phyloP scores from a whole-genome alignment of 2,113 vertebrate species.

The Chunga burmeisteri region DNA sequence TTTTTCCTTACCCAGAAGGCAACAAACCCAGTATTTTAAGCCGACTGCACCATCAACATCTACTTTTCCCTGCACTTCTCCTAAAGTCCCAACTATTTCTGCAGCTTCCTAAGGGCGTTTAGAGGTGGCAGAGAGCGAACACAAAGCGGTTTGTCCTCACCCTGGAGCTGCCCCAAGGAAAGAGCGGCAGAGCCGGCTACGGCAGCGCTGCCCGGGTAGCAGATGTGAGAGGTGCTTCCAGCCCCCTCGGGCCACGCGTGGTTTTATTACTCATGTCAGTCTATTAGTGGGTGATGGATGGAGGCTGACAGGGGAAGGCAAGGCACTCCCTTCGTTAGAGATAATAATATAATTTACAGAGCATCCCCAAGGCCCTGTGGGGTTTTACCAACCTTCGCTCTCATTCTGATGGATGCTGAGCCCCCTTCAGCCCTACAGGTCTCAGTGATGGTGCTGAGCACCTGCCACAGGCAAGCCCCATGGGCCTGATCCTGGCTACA shows the following conservation, averaged over 20 bases:
- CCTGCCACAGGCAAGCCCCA: neutral
- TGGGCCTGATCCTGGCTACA: neutral
- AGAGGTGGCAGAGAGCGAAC: neutral
- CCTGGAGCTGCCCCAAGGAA: neutral
- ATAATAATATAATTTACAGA: slow-evolving; percentile 26
- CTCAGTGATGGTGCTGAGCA: neutral
- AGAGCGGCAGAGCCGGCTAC: accelerated
- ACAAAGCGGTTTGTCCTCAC: neutral
- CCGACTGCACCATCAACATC: neutral
- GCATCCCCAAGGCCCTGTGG: neutral
- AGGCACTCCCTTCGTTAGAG: slow-evolving; percentile 1
- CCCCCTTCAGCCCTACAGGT: neutral
- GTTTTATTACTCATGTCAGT: slow-evolving; percentile 21
- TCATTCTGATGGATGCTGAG: neutral
- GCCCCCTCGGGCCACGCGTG: neutral
- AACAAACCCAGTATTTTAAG: neutral
- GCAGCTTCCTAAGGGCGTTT: neutral
- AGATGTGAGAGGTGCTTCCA: neutral
- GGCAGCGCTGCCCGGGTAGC: accelerated
- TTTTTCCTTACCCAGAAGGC: neutral
- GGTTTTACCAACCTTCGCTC: neutral
- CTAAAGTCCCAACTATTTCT: neutral
- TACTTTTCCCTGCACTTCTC: neutral
- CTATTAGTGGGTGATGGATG: neutral
- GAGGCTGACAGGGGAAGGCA: neutral